These are phyloP conservation scores for Heliothis peltigera DNA, from an alignment of 2,888 invertebrate genomes.

Conservation along the genomic window DNA sequence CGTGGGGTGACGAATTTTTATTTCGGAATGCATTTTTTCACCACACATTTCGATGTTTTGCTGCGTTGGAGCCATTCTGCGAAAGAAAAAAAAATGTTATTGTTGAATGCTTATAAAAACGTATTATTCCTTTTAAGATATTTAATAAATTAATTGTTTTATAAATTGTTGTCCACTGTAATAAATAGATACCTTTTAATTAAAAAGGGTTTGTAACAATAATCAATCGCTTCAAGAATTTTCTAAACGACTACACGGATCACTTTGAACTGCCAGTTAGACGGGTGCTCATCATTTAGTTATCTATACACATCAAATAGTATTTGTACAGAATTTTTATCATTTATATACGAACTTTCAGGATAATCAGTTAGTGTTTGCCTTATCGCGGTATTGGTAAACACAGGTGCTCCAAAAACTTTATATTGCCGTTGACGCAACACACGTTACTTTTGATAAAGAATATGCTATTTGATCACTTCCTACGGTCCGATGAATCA, in stretches of 20 bases:
- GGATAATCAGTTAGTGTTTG: slow-evolving; percentile 24
- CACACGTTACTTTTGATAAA: slow-evolving; percentile 16
- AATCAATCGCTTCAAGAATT: not conserved
- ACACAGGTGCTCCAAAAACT: slow-evolving; percentile 55
- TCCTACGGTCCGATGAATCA: slow-evolving; percentile 5
- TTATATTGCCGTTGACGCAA: slow-evolving; percentile 8
- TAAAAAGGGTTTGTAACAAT: not conserved
- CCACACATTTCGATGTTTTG: slow-evolving; percentile 72
- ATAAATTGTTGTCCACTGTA: not conserved
- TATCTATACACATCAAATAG: not conserved
- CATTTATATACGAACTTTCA: slow-evolving; percentile 12
- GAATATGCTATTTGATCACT: slow-evolving; percentile 8
- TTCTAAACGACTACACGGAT: not conserved
- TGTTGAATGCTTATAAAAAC: no score
- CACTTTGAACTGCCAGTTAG: not conserved
- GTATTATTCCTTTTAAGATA: not conserved
- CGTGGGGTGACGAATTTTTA: slow-evolving; percentile 71
- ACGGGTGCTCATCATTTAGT: not conserved
- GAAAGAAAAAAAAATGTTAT: slow-evolving; percentile 22
- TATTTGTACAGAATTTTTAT: slow-evolving; percentile 16
- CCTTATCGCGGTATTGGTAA: slow-evolving; percentile 49
- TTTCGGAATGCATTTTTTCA: slow-evolving; percentile 65
- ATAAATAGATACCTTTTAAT: not conserved
- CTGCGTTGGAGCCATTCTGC: slow-evolving; percentile 79
- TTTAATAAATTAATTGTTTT: not conserved